These are phyloP conservation scores for Sus cebifrons DNA, from an alignment of 2,797 vertebrate genomes.

Conservation along the genomic window DNA sequence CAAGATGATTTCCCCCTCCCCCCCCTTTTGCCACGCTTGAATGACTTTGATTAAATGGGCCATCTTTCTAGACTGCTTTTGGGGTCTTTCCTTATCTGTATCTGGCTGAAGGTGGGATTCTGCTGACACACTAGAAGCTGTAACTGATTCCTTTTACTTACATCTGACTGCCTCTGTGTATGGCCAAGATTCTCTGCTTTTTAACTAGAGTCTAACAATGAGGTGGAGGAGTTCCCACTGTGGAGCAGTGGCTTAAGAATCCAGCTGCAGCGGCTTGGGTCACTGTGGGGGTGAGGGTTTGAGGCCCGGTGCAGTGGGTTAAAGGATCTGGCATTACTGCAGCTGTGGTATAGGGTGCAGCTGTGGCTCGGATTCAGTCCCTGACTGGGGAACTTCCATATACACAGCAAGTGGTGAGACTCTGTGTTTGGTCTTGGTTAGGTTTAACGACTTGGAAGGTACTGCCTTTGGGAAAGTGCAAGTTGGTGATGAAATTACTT, in stretches of 20 bases:
- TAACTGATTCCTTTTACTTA: constrained; percentile 10
- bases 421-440: background rate
- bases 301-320: no score
- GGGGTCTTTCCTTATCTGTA: background rate
- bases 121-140: background rate
- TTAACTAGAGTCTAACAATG: background rate
- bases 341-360: no score
- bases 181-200: background rate
- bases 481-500: constrained; percentile 23
- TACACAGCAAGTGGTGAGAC: no score
- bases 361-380: no score
- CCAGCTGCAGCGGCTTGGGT: no score
- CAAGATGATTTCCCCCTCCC: background rate
- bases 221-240: background rate
- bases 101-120: constrained; percentile 10
- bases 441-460: constrained; percentile 49
- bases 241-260: no score
- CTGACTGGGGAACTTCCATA: no score
- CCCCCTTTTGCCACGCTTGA: background rate
- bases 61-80: constrained; percentile 17
- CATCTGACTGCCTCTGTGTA: background rate
- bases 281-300: no score
- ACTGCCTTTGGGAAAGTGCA: background rate
- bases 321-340: no score
- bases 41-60: constrained; percentile 1